These are phyloP conservation scores for Sebastes minor DNA, from an alignment of 2,797 vertebrate genomes.

Conservation along the genomic window DNA sequence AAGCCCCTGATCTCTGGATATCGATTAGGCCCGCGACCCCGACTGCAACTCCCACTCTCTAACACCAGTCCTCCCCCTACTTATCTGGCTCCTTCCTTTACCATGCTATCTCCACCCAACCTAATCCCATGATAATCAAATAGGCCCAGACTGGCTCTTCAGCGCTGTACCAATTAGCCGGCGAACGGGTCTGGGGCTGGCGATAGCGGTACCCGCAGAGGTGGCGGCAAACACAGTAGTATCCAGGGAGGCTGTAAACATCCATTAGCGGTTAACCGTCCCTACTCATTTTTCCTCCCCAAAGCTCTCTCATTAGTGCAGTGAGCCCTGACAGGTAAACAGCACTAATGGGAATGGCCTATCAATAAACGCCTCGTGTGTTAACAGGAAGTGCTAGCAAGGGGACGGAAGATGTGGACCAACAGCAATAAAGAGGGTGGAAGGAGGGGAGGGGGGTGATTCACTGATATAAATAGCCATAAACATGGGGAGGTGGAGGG, in stretches of 20 bases:
- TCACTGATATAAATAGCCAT: conserved; percentile 78
- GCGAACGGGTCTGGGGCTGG: conserved; percentile 43
- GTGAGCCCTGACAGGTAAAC: conserved; percentile 92
- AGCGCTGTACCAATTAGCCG: conserved; percentile 79
- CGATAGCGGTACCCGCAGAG: conserved; percentile 66
- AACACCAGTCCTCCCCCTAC: conserved; percentile 48
- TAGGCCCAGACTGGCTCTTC: conserved; percentile 70
- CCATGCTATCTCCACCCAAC: conserved; percentile 54
- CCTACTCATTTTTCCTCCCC: conserved; percentile 90
- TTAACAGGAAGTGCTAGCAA: conserved; percentile 83
- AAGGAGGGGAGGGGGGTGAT: conserved; percentile 46
- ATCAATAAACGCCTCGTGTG: conserved; percentile 89
- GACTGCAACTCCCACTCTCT: conserved; percentile 53
- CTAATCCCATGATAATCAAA: conserved; percentile 78
- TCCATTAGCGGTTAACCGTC: conserved; percentile 91
- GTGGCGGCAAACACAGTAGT: conserved; percentile 58
- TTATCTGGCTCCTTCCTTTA: conserved; percentile 49
- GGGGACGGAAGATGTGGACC: conserved; percentile 60
- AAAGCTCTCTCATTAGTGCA: conserved; percentile 94
- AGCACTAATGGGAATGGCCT: conserved; percentile 92
- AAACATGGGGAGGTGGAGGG: conserved; percentile 69
- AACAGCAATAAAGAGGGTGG: conserved; percentile 41
- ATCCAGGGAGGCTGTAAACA: conserved; percentile 88
- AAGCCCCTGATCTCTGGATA: conserved; percentile 64
- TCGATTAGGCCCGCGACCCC: conserved; percentile 70